Evolutionary conservation across 2,797 vertebrate genomes (phyloP).

Genomic region (Aratinga solstitialis): DNA sequence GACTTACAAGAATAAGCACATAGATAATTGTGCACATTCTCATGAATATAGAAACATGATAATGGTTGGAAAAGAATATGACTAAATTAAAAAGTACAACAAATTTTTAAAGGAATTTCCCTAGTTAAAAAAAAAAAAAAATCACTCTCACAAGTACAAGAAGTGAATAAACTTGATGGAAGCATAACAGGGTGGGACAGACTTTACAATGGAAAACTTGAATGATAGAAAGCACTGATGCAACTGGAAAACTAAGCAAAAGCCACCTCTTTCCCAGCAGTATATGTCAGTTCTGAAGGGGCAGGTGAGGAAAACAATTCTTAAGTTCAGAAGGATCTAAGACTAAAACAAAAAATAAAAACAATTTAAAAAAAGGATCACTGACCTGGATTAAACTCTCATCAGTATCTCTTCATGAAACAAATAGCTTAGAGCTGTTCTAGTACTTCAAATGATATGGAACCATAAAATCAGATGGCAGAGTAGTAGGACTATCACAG

Average conservation of each 20-base stretch:
- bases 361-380: not conserved
- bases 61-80: not conserved
- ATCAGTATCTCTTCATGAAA: not conserved
- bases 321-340: not conserved
- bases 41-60: not conserved
- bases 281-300: not conserved
- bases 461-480: not conserved
- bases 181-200: not conserved
- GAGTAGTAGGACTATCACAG: not conserved
- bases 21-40: fast-evolving
- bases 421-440: not conserved
- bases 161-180: not conserved
- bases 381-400: not conserved
- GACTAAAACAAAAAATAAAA: not conserved
- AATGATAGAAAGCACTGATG: not conserved
- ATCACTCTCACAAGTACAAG: not conserved
- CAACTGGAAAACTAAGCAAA: not conserved
- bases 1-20: not conserved
- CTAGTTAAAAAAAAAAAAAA: not conserved
- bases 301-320: not conserved
- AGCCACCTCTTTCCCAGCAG: not conserved
- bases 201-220: not conserved
- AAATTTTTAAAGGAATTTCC: not conserved
- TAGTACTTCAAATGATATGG: not conserved
- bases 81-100: not conserved